phyloP scores from a whole-genome alignment of 2,888 invertebrate genomes.

The Pyrrhosoma nymphula region DNA sequence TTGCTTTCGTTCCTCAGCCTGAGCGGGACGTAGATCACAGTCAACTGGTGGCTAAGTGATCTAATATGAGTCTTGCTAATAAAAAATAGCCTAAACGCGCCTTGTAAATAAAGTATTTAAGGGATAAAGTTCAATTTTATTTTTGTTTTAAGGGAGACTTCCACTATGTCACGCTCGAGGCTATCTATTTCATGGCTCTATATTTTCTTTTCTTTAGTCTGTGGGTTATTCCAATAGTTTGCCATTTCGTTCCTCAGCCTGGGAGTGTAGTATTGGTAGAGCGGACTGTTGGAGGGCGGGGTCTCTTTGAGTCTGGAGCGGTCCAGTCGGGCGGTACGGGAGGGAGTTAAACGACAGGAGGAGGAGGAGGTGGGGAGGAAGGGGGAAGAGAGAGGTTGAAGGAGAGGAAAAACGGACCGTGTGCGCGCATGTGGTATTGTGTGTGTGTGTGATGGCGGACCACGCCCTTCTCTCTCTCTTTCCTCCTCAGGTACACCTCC shows the following conservation, averaged over 20 bases:
- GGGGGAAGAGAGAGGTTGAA: neutral
- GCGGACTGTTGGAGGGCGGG: neutral
- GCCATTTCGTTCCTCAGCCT: neutral
- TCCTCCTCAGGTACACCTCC: neutral
- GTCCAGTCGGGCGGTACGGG: neutral
- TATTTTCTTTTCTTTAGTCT: no score
- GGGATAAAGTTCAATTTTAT: no score
- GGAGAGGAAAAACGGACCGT: slow-evolving; percentile 23
- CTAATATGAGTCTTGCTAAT: no score
- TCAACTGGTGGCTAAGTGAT: no score
- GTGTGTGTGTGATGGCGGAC: neutral
- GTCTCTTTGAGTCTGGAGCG: neutral
- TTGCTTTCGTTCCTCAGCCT: neutral
- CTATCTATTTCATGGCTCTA: no score
- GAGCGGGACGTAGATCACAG: no score
- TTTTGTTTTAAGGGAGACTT: no score
- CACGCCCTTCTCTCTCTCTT: slow-evolving; percentile 51
- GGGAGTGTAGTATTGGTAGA: neutral
- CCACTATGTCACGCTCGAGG: no score
- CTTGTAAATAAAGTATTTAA: no score
- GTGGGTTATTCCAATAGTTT: neutral
- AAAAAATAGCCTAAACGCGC: no score
- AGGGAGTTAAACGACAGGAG: neutral
- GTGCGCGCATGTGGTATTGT: neutral
- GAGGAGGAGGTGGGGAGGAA: neutral